Evolutionary conservation across 2,888 invertebrate species (phyloP), one percentile per base, ranked within the genome.

Genomic region (Caenorhabditis becei): DNA sequence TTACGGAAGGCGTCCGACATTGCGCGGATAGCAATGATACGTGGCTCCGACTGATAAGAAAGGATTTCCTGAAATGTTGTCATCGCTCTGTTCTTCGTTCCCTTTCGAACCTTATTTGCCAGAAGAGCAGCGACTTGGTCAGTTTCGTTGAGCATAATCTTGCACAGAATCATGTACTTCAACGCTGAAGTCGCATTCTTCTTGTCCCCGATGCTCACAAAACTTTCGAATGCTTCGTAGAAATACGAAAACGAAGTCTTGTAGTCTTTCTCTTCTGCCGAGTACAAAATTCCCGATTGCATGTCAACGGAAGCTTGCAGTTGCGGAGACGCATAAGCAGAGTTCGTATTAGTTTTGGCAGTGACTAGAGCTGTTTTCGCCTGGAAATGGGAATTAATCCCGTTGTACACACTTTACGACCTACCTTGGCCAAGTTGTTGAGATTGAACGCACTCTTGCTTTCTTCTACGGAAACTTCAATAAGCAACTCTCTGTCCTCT

Each of bases 181-280:
- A 99, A 93, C n/a, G 97, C 96, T 24, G 95, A 95, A 32, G 97
- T 92, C 1, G 98, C 97, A 92, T 96, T 97, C 5, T 94, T 94
- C 90, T 95, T 95, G 82, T 97, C 96, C 80, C 92, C 92, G 5
- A 96, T 95, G 86, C 96, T 96, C 92, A 97, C 97, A 92, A 96
- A 97, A 88, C 84, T 84, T 93, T 99, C 98, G 92, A 98, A 98
- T 14, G 97, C 97, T 93, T 99, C 99, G 92, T 98, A 99, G 92
- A 98, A 99, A 92, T 99, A 99, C 75, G 98, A 99, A 93, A 97
- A 99, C 58, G 97, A 98, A 77, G 99, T 99, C 94, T 99, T 99
- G 92, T 99, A 99, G 92, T 99, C 99, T 88, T 96, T 95, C 92
- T 99, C 99, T 92, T 99, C 99, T 14, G 98, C 98, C 16, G 99